Conservation (phyloP, 2,888 invertebrate species). For the Eupithecia centaureata region DNA sequence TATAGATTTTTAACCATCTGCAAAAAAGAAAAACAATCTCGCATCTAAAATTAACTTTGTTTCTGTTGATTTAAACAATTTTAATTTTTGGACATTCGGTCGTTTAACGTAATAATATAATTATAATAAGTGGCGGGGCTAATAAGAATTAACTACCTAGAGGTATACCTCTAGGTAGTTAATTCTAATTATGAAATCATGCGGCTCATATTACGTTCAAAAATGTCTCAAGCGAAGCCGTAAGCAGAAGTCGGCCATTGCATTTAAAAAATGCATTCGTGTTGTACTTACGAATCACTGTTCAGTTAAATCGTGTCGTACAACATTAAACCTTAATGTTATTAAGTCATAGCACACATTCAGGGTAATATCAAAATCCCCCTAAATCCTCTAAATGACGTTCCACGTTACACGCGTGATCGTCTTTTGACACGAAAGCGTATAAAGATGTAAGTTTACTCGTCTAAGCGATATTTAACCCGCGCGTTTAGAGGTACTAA, state of each 20-base stretch:
- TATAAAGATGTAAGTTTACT: conserved; percentile 37
- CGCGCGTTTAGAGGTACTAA: conserved; percentile 8
- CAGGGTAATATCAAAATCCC: conserved; percentile 12
- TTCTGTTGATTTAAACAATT: too few species aligned
- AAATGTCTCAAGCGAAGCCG: too few species aligned
- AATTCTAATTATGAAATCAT: too few species aligned
- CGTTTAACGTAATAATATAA: too few species aligned
- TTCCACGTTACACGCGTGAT: conserved; percentile 33
- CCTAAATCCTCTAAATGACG: conserved; percentile 29
- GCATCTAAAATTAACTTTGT: too few species aligned
- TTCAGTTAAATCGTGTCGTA: conserved; percentile 14
- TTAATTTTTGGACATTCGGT: too few species aligned
- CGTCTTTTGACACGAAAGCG: conserved; percentile 40
- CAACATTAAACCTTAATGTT: conserved; percentile 5
- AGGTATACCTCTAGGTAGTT: too few species aligned
- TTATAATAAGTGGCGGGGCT: too few species aligned
- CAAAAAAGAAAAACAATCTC: too few species aligned
- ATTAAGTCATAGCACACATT: conserved; percentile 9
- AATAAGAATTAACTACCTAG: too few species aligned
- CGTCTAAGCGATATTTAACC: conserved; percentile 27
- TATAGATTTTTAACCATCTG: too few species aligned
- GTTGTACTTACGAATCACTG: background rate
- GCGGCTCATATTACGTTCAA: too few species aligned
- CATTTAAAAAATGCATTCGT: background rate
- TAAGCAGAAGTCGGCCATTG: background rate